Evolutionary conservation across 2,113 vertebrate genomes (phyloP).

Genomic region (Plectropomus leopardus): DNA sequence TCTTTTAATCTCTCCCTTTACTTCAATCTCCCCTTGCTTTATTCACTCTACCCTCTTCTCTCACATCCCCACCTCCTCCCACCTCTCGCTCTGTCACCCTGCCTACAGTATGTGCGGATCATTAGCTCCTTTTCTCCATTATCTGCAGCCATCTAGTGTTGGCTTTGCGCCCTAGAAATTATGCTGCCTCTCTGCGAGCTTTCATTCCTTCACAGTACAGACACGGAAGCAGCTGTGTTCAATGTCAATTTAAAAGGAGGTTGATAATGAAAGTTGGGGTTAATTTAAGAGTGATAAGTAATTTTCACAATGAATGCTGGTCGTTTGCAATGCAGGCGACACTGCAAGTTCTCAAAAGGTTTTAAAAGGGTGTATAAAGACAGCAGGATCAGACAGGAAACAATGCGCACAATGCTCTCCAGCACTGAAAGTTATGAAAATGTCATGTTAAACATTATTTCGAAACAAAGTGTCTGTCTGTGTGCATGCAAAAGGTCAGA

Average conservation of each 20-base stretch:
- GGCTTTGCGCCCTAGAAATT: constrained; percentile 84
- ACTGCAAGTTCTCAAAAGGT: not conserved
- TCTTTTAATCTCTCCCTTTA: constrained; percentile 28
- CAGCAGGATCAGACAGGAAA: not conserved
- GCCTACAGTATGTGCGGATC: constrained; percentile 70
- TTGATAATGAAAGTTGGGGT: not conserved
- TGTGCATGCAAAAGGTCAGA: constrained; percentile 44
- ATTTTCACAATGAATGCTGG: constrained; percentile 6
- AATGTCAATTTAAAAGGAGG: constrained; percentile 15
- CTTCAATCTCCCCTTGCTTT: constrained; percentile 18
- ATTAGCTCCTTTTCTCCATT: constrained; percentile 85
- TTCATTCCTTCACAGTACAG: constrained; percentile 45
- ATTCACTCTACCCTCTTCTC: constrained; percentile 16
- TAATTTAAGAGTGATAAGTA: not conserved
- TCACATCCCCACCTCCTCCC: constrained; percentile 16
- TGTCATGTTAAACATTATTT: constrained; percentile 42
- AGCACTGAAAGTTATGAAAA: constrained; percentile 27
- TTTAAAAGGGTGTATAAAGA: not conserved
- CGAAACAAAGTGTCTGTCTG: constrained; percentile 33
- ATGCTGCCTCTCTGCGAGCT: constrained; percentile 53
- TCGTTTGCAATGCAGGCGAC: not conserved
- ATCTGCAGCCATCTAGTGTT: constrained; percentile 90
- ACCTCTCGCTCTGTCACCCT: constrained; percentile 41
- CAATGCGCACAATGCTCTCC: constrained; percentile 15
- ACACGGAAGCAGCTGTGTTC: constrained; percentile 1